Conservation (phyloP, 2,888 invertebrate species). For the Neoscelio sp. region DNA sequence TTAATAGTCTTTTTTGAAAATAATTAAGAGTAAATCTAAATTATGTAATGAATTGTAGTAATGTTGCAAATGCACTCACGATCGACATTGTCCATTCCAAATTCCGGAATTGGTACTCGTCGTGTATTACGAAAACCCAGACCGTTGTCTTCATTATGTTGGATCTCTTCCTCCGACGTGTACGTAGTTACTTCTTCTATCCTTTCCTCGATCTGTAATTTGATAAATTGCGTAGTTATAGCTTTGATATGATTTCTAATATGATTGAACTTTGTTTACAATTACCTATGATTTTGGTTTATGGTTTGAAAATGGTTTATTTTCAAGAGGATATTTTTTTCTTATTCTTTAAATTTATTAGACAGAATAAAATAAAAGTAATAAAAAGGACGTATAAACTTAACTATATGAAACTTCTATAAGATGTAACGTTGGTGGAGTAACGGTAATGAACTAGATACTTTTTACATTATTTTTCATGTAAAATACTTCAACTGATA, state of each 20-base stretch:
- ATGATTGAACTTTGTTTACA: slow-evolving; percentile 23
- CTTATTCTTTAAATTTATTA: no score
- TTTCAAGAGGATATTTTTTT: no score
- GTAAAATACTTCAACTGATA: no score
- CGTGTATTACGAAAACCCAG: slow-evolving; percentile 77
- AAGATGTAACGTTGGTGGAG: no score
- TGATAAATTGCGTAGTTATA: slow-evolving; percentile 51
- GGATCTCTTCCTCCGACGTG: slow-evolving; percentile 79
- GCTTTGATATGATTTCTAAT: slow-evolving; percentile 20
- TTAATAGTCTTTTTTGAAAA: no score
- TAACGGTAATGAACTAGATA: no score
- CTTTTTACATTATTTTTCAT: no score
- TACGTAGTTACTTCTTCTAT: slow-evolving; percentile 83
- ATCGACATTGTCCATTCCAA: slow-evolving; percentile 88
- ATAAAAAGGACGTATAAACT: no score
- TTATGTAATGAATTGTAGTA: slow-evolving; percentile 1
- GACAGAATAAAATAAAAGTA: no score
- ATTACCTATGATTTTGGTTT: slow-evolving; percentile 7
- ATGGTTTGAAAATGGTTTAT: no score
- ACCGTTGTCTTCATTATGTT: slow-evolving; percentile 73
- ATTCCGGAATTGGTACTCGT: slow-evolving; percentile 88
- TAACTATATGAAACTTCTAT: no score
- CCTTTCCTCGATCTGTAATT: slow-evolving; percentile 82
- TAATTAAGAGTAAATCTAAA: no score
- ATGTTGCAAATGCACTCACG: slow-evolving; percentile 73